phyloP scores from a whole-genome alignment of 2,797 vertebrate species.

The Muscicapa comitata region DNA sequence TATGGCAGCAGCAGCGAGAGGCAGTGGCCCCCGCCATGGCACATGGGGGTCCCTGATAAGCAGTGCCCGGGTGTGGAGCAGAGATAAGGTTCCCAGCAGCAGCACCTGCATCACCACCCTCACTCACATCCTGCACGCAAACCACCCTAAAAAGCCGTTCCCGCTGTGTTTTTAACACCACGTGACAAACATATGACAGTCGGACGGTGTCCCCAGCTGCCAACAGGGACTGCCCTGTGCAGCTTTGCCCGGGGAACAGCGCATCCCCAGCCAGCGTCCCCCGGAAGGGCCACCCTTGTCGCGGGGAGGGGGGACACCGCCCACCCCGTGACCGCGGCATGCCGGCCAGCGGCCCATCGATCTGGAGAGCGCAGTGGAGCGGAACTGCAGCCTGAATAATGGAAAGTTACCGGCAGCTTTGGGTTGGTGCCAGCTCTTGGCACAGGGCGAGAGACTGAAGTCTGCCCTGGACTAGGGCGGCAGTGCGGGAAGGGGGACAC shows the following conservation, averaged over 20 bases:
- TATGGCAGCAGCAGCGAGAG: not conserved
- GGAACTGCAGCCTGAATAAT: not conserved
- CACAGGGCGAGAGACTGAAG: not conserved
- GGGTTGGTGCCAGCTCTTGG: not conserved
- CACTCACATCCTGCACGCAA: too few species aligned
- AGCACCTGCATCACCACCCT: not conserved
- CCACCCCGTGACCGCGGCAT: not conserved
- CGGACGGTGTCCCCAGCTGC: rapidly evolving
- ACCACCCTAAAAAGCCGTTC: rapidly evolving
- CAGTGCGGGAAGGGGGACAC: not conserved
- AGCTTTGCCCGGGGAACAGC: rapidly evolving
- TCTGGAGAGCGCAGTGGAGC: not conserved
- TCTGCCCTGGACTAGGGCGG: rapidly evolving
- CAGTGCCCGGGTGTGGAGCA: not conserved
- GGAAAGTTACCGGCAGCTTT: not conserved
- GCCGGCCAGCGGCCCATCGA: not conserved
- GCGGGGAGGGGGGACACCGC: not conserved
- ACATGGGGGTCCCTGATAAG: not conserved
- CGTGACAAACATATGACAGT: not conserved
- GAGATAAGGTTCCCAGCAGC: not conserved
- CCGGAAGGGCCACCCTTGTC: not conserved
- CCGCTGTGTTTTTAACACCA: rapidly evolving
- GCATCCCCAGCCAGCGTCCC: not conserved
- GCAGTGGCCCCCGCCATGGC: not conserved
- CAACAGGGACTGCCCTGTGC: rapidly evolving